Conservation (phyloP, 2,113 vertebrate genomes). For the Chaetura pelagica region DNA sequence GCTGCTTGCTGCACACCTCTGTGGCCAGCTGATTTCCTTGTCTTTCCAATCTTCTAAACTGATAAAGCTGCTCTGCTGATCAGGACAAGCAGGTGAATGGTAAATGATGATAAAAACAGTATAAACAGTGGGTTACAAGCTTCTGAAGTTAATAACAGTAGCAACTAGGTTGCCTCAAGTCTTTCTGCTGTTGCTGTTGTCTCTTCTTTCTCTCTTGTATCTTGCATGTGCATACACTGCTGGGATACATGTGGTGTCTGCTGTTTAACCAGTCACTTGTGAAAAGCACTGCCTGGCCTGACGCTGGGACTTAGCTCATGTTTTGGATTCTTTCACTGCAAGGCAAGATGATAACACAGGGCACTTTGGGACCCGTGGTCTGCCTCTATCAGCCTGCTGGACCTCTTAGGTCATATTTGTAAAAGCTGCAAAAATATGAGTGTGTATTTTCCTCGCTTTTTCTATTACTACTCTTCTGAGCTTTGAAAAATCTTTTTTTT, state of each 20-base stretch:
- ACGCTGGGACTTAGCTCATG: not conserved
- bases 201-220: not conserved
- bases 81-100: not conserved
- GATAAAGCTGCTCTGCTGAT: not conserved
- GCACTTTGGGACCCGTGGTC: accelerated
- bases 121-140: not conserved
- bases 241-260: not conserved
- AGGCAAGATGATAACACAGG: not conserved
- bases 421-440: not conserved
- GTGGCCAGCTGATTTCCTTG: not conserved
- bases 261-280: not conserved
- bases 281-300: not conserved
- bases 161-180: not conserved
- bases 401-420: not conserved
- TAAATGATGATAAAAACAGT: not conserved
- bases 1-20: not conserved
- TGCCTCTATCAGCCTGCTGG: not conserved
- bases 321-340: not conserved
- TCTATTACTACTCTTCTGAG: not conserved
- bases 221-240: accelerated
- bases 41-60: not conserved
- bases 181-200: not conserved
- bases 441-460: not conserved
- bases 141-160: not conserved
- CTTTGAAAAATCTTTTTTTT: not conserved